Evolutionary conservation across 2,888 invertebrate genomes (phyloP), one percentile per base, ranked within the genome.

Genomic region (Mesoligia furuncula): DNA sequence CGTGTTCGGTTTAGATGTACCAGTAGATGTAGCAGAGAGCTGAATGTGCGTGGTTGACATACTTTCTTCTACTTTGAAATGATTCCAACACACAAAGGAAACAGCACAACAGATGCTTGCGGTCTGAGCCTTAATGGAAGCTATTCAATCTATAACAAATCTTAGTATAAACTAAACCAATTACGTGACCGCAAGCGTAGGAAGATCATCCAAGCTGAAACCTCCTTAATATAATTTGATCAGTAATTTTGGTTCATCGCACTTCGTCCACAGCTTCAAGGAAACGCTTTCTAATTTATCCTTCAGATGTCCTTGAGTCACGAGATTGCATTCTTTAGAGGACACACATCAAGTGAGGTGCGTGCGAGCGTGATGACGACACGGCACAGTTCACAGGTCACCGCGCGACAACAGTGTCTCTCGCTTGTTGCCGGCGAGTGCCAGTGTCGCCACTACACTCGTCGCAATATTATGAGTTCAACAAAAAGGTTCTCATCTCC

Each of bases 301-400:
- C 27, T 80, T 54, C 57, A 65, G 42, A 20, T 31, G 72, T 57
- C 54, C 78, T 64, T 59, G 57, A 13, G 15, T 48, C 57, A 48
- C 72, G n/a, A 77, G 66, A 82, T 84, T 85, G 81, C 85, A 85
- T 86, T 84, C 77, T 81, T 78, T 13, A 59, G 27, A 65, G 67
- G 64, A 59, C 68, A 61, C 77, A 64, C 31, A 64, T 66, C 57
- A 45, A 70, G 75, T 15, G 76, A 36, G 42, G 66, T 69, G 79
- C 74, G 74, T 77, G 78, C 39, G 64, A 39, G 45, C 45, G 75
- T 45, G 51, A 67, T 72, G 73, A 71, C 71, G 72, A 69, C 74
- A 54, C 64, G 65, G 45, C 59, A 71, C 81, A 69, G 75, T 48
- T 73, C 66, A 73, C 83, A 80, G 79, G 81, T 84, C 87, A 80